phyloP scores from a whole-genome alignment of 2,888 invertebrate species.

The Metallyticus violacea region DNA sequence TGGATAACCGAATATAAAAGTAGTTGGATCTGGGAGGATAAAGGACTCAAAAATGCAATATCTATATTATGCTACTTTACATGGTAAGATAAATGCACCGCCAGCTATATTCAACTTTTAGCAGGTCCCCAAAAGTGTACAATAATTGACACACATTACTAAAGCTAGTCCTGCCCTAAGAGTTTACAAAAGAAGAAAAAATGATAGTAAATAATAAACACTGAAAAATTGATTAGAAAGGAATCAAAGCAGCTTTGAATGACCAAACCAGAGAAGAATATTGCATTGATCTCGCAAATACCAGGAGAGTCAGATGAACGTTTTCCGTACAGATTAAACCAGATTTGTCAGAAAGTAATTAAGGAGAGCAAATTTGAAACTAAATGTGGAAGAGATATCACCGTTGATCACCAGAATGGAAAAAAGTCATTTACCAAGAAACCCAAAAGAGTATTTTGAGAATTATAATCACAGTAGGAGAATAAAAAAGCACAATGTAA shows the following conservation, averaged over 20 bases:
- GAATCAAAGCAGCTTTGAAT: constrained; percentile 39
- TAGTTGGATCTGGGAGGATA: no score
- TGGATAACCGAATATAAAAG: no score
- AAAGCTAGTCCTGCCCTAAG: constrained; percentile 32
- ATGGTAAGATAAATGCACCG: constrained; percentile 71
- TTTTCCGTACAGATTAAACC: constrained; percentile 64
- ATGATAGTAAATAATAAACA: constrained; percentile 41
- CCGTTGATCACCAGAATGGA: constrained; percentile 54
- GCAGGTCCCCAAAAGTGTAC: constrained; percentile 69
- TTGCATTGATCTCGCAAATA: constrained; percentile 56
- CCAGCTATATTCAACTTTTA: constrained; percentile 69
- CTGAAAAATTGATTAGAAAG: constrained; percentile 35
- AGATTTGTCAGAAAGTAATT: constrained; percentile 57
- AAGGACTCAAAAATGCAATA: no score
- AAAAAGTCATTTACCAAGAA: constrained; percentile 50
- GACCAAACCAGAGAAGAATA: constrained; percentile 48
- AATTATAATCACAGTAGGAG: constrained; percentile 46
- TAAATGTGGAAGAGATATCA: constrained; percentile 59
- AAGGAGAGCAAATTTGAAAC: constrained; percentile 60
- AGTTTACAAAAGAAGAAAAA: constrained; percentile 28
- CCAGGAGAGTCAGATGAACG: constrained; percentile 60
- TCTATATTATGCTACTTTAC: constrained; percentile 61
- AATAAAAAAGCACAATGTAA: constrained; percentile 40
- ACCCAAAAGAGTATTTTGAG: constrained; percentile 52
- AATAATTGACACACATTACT: constrained; percentile 33